A percentile compares a stretch with the other conserved stretches of the same genome.
phyloP scores from a whole-genome alignment of 2,888 invertebrate genomes.

The Xestia sexstrigata region DNA sequence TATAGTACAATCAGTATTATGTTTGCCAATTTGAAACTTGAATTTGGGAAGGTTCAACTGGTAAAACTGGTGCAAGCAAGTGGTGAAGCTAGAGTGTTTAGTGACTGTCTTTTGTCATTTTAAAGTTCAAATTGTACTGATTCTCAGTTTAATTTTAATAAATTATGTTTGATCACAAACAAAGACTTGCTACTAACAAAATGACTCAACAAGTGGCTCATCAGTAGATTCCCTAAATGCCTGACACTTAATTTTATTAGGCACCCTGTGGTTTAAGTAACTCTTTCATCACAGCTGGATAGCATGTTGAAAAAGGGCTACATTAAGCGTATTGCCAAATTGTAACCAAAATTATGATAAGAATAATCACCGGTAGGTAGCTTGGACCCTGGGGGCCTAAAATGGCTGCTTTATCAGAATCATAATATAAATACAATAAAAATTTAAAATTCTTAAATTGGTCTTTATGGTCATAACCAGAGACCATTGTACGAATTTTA shows the following conservation, averaged over 20 bases:
- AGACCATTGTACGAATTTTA: too few species aligned
- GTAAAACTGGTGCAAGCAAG: neutral
- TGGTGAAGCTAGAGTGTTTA: neutral
- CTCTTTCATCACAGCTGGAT: constrained; percentile 5
- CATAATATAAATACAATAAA: too few species aligned
- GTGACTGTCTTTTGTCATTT: neutral
- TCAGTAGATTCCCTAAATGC: constrained; percentile 26
- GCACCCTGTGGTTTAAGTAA: constrained; percentile 41
- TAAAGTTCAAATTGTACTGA: neutral
- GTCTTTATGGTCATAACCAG: too few species aligned
- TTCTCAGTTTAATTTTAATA: neutral
- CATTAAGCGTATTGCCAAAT: neutral
- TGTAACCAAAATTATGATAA: neutral
- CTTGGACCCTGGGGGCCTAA: neutral
- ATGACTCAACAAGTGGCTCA: constrained; percentile 28
- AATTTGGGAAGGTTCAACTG: neutral
- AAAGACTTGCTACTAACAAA: constrained; percentile 2
- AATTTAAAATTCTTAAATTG: too few species aligned
- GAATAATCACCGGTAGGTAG: neutral
- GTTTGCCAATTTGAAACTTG: neutral
- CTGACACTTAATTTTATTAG: constrained; percentile 19
- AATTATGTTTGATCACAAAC: neutral
- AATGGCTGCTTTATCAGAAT: too few species aligned
- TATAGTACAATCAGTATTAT: neutral
- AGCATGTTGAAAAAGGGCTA: neutral